phyloP scores from a whole-genome alignment of 2,113 vertebrate species.

The Lagopus muta region DNA sequence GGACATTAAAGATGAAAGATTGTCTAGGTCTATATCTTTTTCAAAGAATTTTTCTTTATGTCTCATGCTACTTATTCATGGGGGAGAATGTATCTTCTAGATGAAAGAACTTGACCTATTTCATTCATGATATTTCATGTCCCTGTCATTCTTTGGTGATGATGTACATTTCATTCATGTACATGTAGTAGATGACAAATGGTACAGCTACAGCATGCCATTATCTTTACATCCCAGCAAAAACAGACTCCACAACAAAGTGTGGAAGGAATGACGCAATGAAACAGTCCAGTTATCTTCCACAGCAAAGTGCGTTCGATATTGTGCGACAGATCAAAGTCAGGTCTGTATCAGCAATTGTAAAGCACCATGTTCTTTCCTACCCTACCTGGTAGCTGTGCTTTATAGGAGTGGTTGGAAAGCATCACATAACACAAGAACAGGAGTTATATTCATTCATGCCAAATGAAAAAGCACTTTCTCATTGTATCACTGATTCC shows the following conservation, averaged over 20 bases:
- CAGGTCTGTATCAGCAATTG: background rate
- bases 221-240: background rate
- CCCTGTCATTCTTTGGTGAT: background rate
- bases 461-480: background rate
- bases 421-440: accelerated
- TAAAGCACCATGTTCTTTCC: background rate
- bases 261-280: accelerated
- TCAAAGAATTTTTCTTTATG: background rate
- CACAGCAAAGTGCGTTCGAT: background rate
- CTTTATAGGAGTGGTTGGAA: background rate
- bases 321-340: background rate
- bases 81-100: background rate
- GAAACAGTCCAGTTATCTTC: background rate
- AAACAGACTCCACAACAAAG: background rate
- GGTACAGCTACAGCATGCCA: no score
- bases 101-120: background rate
- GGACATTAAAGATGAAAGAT: background rate
- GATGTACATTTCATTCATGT: background rate
- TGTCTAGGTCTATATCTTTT: background rate
- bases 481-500: constrained; percentile 37
- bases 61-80: background rate
- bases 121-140: background rate
- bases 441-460: accelerated
- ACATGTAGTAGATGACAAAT: background rate
- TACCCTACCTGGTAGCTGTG: background rate